Percentiles rank a stretch among this genome's conserved stretches.
phyloP scores from a whole-genome alignment of 1,140 invertebrate species.

The Drosophila azteca region DNA sequence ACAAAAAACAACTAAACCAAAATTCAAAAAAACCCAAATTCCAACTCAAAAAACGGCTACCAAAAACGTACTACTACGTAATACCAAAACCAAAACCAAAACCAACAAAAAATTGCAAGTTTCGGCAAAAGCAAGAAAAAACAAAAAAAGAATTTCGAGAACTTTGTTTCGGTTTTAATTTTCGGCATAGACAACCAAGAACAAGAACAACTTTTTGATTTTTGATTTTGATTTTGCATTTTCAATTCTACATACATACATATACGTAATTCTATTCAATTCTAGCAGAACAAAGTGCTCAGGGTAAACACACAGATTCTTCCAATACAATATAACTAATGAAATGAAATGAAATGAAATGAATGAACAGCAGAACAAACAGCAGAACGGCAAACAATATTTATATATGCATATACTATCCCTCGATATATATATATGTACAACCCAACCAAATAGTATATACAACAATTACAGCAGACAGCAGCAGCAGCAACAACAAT shows the following conservation, averaged over 20 bases:
- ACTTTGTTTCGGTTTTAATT: slow-evolving; percentile 61
- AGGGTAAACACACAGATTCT: slow-evolving; percentile 80
- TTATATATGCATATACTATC: slow-evolving; percentile 62
- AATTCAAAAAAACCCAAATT: slow-evolving; percentile 45
- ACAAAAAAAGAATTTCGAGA: slow-evolving; percentile 39
- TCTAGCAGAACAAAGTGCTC: slow-evolving; percentile 79
- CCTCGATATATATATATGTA: slow-evolving; percentile 25
- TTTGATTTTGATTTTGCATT: slow-evolving; percentile 39
- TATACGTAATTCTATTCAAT: slow-evolving; percentile 6
- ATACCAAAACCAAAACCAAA: slow-evolving; percentile 6
- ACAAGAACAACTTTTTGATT: neutral
- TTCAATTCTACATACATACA: slow-evolving; percentile 29
- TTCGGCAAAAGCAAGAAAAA: slow-evolving; percentile 56
- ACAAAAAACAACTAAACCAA: slow-evolving; percentile 33
- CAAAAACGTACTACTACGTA: slow-evolving; percentile 10
- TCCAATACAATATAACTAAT: slow-evolving; percentile 78
- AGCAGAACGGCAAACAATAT: slow-evolving; percentile 60
- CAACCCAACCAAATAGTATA: slow-evolving; percentile 43
- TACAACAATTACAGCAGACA: slow-evolving; percentile 56
- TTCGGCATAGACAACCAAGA: slow-evolving; percentile 45
- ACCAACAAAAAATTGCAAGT: slow-evolving; percentile 61
- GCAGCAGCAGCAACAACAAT: slow-evolving; percentile 63
- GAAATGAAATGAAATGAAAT: slow-evolving; percentile 19
- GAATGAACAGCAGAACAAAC: slow-evolving; percentile 21
- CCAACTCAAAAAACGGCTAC: slow-evolving; percentile 20